phyloP scores from a whole-genome alignment of 2,888 invertebrate genomes.

The Agonum fuliginosum region DNA sequence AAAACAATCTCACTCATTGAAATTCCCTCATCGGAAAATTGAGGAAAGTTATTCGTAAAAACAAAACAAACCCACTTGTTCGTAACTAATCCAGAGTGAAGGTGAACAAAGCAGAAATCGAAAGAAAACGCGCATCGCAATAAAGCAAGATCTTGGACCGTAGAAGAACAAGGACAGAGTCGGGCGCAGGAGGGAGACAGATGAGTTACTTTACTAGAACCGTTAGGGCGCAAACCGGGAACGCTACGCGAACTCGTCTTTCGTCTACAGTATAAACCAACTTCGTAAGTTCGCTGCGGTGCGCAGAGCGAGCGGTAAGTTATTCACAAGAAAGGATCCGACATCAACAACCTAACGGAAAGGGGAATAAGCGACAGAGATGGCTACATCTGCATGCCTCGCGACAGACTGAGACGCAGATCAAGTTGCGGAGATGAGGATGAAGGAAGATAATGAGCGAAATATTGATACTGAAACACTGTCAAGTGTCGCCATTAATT shows the following conservation, averaged over 20 bases:
- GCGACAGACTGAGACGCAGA: constrained; percentile 2
- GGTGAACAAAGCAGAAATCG: constrained; percentile 55
- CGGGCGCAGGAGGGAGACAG: constrained; percentile 32
- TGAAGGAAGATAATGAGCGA: constrained; percentile 60
- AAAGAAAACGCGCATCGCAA: constrained; percentile 51
- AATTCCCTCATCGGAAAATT: constrained; percentile 27
- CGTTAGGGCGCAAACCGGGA: constrained; percentile 49
- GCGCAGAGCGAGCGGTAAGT: constrained; percentile 44
- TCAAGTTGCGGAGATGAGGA: constrained; percentile 51
- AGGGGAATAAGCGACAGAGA: constrained; percentile 39
- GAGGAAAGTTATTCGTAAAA: constrained; percentile 46
- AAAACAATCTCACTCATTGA: constrained; percentile 8
- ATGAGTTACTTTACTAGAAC: constrained; percentile 59
- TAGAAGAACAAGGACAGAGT: constrained; percentile 21
- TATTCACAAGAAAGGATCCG: constrained; percentile 60
- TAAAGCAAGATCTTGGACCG: constrained; percentile 51
- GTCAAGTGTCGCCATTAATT: constrained; percentile 56
- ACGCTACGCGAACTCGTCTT: too few relatives aligned
- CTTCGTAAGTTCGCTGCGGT: constrained; percentile 58
- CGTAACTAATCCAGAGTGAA: constrained; percentile 53
- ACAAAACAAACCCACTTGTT: constrained; percentile 45
- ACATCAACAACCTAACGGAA: constrained; percentile 59
- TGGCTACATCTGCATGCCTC: background rate
- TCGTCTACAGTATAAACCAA: constrained; percentile 57
- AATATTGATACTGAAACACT: constrained; percentile 60